Evolutionary conservation across 1,140 invertebrate species (phyloP).

Genomic region (Ceratitis capitata): DNA sequence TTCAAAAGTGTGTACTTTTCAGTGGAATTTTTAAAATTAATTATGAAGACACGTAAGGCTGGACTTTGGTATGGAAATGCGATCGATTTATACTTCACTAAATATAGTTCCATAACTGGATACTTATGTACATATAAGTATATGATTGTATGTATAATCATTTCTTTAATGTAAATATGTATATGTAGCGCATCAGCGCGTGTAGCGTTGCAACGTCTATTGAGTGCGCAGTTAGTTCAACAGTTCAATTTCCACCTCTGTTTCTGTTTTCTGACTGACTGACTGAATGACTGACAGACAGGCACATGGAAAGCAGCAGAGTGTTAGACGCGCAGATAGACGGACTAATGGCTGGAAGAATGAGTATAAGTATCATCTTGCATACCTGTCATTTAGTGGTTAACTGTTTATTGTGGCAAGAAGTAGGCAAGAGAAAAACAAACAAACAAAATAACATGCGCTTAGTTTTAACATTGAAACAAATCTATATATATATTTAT

Average conservation of each 20-base stretch:
- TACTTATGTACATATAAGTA: not conserved
- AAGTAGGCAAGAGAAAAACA: not conserved
- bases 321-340: too few relatives aligned
- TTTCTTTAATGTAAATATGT: not conserved
- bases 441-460: not conserved
- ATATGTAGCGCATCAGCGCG: not conserved
- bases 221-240: not conserved
- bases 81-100: too few relatives aligned
- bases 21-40: not conserved
- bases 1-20: not conserved
- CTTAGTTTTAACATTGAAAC: not conserved
- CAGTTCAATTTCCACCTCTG: constrained; percentile 18
- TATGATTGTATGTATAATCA: not conserved
- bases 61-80: not conserved
- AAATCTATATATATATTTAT: not conserved
- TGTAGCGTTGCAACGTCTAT: not conserved
- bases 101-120: too few relatives aligned
- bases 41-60: not conserved
- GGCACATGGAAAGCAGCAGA: too few relatives aligned
- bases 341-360: too few relatives aligned
- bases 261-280: not conserved
- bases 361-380: not conserved
- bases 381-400: not conserved
- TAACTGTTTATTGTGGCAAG: constrained; percentile 7
- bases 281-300: too few relatives aligned